phyloP scores from a whole-genome alignment of 2,797 vertebrate genomes.

The Gallinago stenura region DNA sequence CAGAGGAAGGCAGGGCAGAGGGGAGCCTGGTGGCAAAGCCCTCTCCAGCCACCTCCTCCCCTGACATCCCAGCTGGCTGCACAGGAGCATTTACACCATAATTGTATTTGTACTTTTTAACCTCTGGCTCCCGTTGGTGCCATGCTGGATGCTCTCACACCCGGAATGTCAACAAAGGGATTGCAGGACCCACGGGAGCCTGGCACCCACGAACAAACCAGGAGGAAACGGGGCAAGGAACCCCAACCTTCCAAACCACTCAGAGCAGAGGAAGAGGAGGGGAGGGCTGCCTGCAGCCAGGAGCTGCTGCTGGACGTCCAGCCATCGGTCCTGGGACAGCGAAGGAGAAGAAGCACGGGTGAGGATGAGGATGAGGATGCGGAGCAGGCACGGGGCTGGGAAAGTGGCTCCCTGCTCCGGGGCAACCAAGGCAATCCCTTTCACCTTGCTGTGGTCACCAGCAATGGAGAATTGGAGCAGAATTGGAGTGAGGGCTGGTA shows the following conservation, averaged over 20 bases:
- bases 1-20: not conserved
- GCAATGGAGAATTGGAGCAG: not conserved
- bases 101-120: constrained; percentile 53
- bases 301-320: not conserved
- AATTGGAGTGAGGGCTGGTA: not conserved
- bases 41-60: not conserved
- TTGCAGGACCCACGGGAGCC: not conserved
- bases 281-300: not conserved
- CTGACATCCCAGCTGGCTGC: not conserved
- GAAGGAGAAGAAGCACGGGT: not conserved
- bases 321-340: not conserved
- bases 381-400: not conserved
- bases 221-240: not conserved
- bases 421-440: not conserved
- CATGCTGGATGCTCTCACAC: not conserved
- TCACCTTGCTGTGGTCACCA: not conserved
- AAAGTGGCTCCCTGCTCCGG: not conserved
- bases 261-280: not conserved
- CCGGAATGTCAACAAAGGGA: not conserved
- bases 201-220: not conserved
- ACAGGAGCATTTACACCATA: not conserved
- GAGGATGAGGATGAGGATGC: not conserved
- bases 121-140: not conserved
- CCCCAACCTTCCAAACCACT: not conserved
- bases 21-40: not conserved